phyloP scores from a whole-genome alignment of 2,888 invertebrate species.

The Tryphoninae sp. region DNA sequence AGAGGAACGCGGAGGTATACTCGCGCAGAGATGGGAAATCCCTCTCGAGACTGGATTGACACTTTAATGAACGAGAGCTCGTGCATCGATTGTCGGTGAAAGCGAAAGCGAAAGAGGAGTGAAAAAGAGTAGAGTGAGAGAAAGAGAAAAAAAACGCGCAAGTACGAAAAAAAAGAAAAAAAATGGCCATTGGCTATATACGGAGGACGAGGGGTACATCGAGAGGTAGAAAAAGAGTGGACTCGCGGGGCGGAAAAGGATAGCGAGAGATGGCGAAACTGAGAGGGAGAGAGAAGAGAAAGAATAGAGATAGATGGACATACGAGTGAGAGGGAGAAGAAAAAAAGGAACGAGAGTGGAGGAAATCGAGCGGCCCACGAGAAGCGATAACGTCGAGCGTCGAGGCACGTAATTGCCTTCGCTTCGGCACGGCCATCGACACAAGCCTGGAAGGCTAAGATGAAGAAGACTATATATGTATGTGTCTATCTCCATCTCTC shows the following conservation, averaged over 20 bases:
- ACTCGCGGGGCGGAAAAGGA: conserved; percentile 49
- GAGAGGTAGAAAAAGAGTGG: conserved; percentile 66
- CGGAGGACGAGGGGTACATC: conserved; percentile 37
- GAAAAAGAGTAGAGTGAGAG: conserved; percentile 50
- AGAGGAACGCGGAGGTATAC: conserved; percentile 56
- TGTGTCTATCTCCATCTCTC: conserved; percentile 5
- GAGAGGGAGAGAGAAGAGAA: conserved; percentile 51
- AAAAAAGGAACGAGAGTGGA: conserved; percentile 63
- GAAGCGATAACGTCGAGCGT: conserved; percentile 76
- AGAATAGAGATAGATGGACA: conserved; percentile 41
- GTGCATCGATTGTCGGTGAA: conserved; percentile 69
- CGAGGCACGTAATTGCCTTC: conserved; percentile 76
- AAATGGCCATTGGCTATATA: conserved; percentile 41
- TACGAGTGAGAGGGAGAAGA: conserved; percentile 32
- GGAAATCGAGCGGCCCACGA: conserved; percentile 72
- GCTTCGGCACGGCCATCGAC: conserved; percentile 69
- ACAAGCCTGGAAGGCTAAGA: conserved; percentile 62
- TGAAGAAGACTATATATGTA: conserved; percentile 31
- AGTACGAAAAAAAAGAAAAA: conserved; percentile 40
- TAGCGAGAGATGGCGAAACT: conserved; percentile 18
- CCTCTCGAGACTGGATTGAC: conserved; percentile 76
- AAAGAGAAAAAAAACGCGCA: conserved; percentile 49
- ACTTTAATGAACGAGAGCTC: conserved; percentile 77
- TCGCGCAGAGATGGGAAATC: conserved; percentile 58
- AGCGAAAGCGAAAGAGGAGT: conserved; percentile 68